Base-by-base conservation (phyloP, 2,888 invertebrate genomes). In the Cosmopolites sordidus region DNA sequence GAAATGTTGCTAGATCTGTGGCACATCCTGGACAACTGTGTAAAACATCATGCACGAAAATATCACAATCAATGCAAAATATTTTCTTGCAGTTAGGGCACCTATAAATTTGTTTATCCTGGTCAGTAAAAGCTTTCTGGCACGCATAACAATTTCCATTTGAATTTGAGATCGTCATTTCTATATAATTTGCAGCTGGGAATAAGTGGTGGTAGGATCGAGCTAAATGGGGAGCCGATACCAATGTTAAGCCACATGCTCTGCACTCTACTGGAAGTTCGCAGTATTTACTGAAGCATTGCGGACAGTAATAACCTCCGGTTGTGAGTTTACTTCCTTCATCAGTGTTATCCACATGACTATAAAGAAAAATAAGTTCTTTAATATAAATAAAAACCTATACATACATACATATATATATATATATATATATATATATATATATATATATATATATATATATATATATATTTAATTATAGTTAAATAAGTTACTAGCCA, bases 21-120 rank as follows among this genome's bases (percentile, higher is more conserved):
- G 92, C 86, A 76, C 99, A 99, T 39, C 94, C 96, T 12, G 98
- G 97, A 73, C 99, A 99, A 33, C 92, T 90, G 74, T 99, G 98
- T 48, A 99, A 77, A 0, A 92, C 88, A 63, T 92, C 92, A 61
- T 97, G 92, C 33, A 98, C 86, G 70, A 94, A 91, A 63, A 92
- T 80, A 78, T 98, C 97, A 78, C 99, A 99, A 74, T 98, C 95
- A 66, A 92, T 80, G 72, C 99, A 99, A 75, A 91, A 97, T 53
- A 80, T 75, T 70, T 87, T 84, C 3, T 73, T 73, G 73, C 98
- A 98, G 14, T 83, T 84, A 29, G 78, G 79, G 74, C 97, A 98
- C 37, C 82, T 78, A 71, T 88, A 95, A 15, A 92, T 79, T 76
- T 86, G 83, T 77, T 90, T 91, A 70, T 91, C 89, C 2, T 75